Conservation (phyloP, 2,797 vertebrate species). For the Pteronotus mesoamericanus region DNA sequence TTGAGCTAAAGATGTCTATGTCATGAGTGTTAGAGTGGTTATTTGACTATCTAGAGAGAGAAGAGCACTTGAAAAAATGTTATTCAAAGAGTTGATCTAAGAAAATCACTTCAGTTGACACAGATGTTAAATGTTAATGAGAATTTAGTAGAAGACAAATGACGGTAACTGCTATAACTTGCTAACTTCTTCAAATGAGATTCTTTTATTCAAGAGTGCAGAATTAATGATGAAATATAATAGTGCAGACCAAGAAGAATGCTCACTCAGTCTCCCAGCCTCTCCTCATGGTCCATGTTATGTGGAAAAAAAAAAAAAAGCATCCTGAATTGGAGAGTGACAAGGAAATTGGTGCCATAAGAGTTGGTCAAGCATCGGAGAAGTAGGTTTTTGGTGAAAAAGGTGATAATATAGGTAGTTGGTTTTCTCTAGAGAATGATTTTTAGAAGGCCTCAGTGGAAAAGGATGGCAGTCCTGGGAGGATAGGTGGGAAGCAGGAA, state of each 20-base stretch:
- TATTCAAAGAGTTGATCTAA: neutral
- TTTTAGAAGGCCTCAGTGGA: neutral
- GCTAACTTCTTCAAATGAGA: neutral
- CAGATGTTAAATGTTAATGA: neutral
- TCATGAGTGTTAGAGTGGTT: neutral
- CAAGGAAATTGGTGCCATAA: neutral
- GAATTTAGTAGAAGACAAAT: neutral
- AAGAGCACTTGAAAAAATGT: neutral
- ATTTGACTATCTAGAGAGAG: neutral
- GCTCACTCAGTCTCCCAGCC: neutral
- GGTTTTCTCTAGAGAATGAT: neutral
- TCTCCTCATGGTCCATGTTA: neutral
- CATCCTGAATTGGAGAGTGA: neutral
- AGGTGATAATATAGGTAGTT: neutral
- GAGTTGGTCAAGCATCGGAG: neutral
- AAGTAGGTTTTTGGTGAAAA: neutral
- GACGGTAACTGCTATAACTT: neutral
- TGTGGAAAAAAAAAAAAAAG: neutral
- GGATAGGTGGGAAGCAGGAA: neutral
- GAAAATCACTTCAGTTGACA: neutral
- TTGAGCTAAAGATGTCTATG: neutral
- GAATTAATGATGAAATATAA: neutral
- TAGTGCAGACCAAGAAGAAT: neutral
- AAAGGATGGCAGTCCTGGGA: neutral
- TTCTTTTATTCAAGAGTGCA: neutral